Conservation (phyloP, 2,888 invertebrate species). For the Agrilus biguttatus region DNA sequence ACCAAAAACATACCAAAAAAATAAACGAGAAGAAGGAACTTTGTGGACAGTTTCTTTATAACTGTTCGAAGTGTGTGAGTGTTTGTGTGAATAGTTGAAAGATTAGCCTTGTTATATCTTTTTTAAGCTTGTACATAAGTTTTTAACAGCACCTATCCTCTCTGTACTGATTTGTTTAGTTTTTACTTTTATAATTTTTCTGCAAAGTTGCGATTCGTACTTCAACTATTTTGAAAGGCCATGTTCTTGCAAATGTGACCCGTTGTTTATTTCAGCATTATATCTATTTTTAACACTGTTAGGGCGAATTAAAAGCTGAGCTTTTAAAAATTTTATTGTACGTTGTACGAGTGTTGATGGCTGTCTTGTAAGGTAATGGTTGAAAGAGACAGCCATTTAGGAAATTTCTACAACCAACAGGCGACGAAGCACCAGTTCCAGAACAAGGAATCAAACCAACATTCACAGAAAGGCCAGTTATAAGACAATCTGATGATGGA, state of each 20-base stretch:
- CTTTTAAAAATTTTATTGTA: slow-evolving; percentile 31
- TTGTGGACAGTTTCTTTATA: no score
- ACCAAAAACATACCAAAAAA: no score
- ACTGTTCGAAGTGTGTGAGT: no score
- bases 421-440: slow-evolving; percentile 90
- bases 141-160: no score
- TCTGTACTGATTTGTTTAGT: no score
- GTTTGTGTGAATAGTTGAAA: no score
- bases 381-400: slow-evolving; percentile 16
- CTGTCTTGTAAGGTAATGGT: slow-evolving; percentile 20
- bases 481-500: slow-evolving; percentile 93
- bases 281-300: slow-evolving; percentile 22
- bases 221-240: slow-evolving; percentile 21
- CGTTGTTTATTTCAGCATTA: slow-evolving; percentile 16
- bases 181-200: no score
- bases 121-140: no score
- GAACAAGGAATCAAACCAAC: slow-evolving; percentile 92
- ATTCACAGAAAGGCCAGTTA: slow-evolving; percentile 94
- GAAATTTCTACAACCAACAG: slow-evolving; percentile 33
- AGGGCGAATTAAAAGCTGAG: slow-evolving; percentile 32
- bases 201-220: no score
- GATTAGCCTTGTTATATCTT: no score
- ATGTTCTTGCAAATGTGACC: slow-evolving; percentile 31
- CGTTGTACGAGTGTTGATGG: slow-evolving; percentile 32
- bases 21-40: no score